Conservation (phyloP, 1,140 invertebrate species). For the Yoshiicerus persimilis region DNA sequence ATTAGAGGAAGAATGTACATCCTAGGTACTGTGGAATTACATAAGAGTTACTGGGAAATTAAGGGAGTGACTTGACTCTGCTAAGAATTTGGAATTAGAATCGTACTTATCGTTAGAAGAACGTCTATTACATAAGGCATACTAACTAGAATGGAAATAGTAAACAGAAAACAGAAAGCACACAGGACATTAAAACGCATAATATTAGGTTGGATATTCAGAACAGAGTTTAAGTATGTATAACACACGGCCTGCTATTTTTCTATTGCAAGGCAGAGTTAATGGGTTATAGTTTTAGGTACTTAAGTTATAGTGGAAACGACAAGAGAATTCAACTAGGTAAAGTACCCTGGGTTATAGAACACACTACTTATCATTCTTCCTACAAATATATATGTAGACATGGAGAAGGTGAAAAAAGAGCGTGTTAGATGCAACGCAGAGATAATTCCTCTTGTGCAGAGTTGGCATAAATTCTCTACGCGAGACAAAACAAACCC, state of each 20-base stretch:
- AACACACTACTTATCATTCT: neutral
- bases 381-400: neutral
- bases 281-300: neutral
- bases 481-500: constrained; percentile 18
- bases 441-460: constrained; percentile 18
- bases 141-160: neutral
- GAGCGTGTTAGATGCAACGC: constrained; percentile 15
- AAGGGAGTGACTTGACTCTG: neutral
- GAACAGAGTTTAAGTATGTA: neutral
- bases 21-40: neutral
- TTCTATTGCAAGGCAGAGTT: neutral
- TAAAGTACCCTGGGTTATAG: neutral
- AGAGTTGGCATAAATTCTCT: constrained; percentile 19
- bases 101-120: neutral
- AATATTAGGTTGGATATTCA: neutral
- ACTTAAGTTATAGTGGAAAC: neutral
- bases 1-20: neutral
- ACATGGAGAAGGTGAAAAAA: neutral
- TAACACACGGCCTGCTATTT: neutral
- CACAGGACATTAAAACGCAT: neutral
- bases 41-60: neutral
- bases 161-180: neutral
- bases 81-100: constrained; percentile 12
- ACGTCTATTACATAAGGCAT: neutral
- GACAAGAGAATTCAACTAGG: neutral